Percentiles rank a stretch among this genome's conserved stretches.
phyloP scores from a whole-genome alignment of 2,888 invertebrate genomes.

The Trissolcus japonicus region DNA sequence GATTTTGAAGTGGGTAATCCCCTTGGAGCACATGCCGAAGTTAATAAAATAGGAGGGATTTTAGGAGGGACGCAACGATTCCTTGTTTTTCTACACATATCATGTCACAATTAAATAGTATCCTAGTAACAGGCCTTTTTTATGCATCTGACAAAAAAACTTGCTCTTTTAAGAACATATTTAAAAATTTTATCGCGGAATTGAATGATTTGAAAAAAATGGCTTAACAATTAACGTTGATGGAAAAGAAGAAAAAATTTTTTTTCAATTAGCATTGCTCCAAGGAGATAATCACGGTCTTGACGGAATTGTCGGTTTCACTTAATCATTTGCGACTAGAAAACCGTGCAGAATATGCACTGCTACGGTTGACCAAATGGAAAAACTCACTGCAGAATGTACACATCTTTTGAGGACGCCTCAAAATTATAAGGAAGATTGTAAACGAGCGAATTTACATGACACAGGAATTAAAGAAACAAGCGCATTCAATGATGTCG shows the following conservation, averaged over 20 bases:
- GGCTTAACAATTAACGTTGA: slow-evolving; percentile 20
- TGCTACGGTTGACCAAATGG: slow-evolving; percentile 8
- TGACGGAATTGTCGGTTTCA: slow-evolving; percentile 35
- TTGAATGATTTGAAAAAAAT: slow-evolving; percentile 16
- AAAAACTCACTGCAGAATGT: slow-evolving; percentile 9
- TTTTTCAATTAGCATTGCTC: slow-evolving; percentile 29
- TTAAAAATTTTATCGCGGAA: too few relatives aligned
- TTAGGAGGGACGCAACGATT: not conserved
- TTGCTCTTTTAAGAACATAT: too few relatives aligned
- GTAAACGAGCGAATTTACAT: too few relatives aligned
- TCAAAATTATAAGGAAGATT: slow-evolving; percentile 23
- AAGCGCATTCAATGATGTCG: too few relatives aligned
- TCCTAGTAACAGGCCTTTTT: not conserved
- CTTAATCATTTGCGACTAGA: slow-evolving; percentile 13
- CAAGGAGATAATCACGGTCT: slow-evolving; percentile 19
- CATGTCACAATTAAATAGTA: not conserved
- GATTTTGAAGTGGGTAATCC: not conserved
- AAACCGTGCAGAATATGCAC: slow-evolving; percentile 34
- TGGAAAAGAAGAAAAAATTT: slow-evolving; percentile 11
- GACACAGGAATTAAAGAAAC: too few relatives aligned
- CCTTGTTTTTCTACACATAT: not conserved
- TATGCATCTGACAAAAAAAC: slow-evolving; percentile 6
- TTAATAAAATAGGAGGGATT: not conserved
- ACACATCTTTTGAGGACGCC: slow-evolving; percentile 12
- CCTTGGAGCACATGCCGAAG: not conserved